Evolutionary conservation across 2,888 invertebrate species (phyloP).

Genomic region (Ectemnius cavifrons): DNA sequence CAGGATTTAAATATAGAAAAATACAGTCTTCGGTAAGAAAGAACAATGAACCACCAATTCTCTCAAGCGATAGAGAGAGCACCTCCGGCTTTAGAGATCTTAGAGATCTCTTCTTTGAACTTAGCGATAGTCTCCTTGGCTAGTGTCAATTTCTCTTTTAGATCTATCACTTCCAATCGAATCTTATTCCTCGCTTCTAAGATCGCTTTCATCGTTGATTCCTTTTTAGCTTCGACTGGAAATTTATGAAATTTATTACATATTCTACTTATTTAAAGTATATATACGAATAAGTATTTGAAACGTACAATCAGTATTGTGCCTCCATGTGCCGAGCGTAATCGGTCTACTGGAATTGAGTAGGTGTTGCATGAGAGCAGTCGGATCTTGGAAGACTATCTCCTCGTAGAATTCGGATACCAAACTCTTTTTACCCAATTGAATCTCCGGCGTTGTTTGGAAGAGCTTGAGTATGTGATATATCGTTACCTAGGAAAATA

Average conservation of each 20-base stretch:
- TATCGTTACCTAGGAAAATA: constrained; percentile 86
- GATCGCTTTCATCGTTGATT: constrained; percentile 88
- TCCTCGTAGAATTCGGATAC: constrained; percentile 98
- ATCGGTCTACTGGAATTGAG: constrained; percentile 88
- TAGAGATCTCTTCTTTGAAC: constrained; percentile 88
- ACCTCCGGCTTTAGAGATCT: constrained; percentile 73
- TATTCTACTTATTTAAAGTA: neutral
- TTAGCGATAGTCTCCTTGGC: constrained; percentile 92
- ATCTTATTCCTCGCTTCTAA: constrained; percentile 89
- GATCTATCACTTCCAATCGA: constrained; percentile 87
- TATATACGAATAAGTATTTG: neutral
- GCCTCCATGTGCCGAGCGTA: constrained; percentile 86
- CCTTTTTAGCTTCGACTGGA: constrained; percentile 93
- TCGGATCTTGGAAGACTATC: constrained; percentile 95
- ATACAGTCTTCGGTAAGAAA: constrained; percentile 8
- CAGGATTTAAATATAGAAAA: neutral
- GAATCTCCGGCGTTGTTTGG: constrained; percentile 83
- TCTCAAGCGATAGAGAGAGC: constrained; percentile 58
- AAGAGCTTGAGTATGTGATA: constrained; percentile 97
- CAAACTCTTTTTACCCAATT: constrained; percentile 83
- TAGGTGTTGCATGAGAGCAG: constrained; percentile 93
- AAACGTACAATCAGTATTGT: constrained; percentile 92
- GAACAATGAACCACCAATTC: too few species aligned
- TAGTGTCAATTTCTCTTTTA: constrained; percentile 90
- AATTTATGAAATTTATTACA: neutral